Base-by-base conservation (phyloP, 2,888 invertebrate species). In the Macaria liturata region DNA sequence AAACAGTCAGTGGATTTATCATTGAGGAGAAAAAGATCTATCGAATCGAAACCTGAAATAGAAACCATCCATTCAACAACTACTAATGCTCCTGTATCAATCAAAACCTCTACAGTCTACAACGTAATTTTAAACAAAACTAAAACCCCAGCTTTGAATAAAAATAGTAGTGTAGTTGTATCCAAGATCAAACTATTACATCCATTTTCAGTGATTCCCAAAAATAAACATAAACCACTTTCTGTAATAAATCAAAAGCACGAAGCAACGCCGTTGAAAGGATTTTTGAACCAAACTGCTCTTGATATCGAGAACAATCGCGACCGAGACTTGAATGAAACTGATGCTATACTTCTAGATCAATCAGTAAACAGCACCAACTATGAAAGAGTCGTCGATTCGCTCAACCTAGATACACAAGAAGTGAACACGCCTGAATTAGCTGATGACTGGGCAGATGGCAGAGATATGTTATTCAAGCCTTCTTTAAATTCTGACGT, bases 1-100 rank as follows among this genome's bases (percentile, higher is more conserved):
- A 91, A 88, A 61, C 91, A 91, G 67, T 88, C 89, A 3, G 80
- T 89, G 43, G 91, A 91, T 74, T 78, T 91, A 62, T 80, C 84
- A 32, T 68, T 91, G 9, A 79, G 91, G 34, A 86, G 70, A 63
- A 91, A 90, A 67, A 78, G 90, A 69, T 80, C 84, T 6, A 64
- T 77, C 39, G 54, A 63, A n/a, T 34, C 57, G 30, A 56, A 63
- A 30, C 46, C 65, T 9, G 46, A 54, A 54, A 37, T 7, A 40
- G 60, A 66, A 42, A 42, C 4, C 34, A 37, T 37, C 45, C 72
- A 66, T 45, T 59, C 42, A 47, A 46, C 59, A 32, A 69, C 76
- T 4, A 70, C 78, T 4, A 4, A 65, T 3, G 57, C 64, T 42
- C 65, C 76, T 34, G 9, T 61, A 5, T 31, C 67, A 55, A 49